Conservation (phyloP, 2,113 vertebrate species). For the Tamias sibiricus region DNA sequence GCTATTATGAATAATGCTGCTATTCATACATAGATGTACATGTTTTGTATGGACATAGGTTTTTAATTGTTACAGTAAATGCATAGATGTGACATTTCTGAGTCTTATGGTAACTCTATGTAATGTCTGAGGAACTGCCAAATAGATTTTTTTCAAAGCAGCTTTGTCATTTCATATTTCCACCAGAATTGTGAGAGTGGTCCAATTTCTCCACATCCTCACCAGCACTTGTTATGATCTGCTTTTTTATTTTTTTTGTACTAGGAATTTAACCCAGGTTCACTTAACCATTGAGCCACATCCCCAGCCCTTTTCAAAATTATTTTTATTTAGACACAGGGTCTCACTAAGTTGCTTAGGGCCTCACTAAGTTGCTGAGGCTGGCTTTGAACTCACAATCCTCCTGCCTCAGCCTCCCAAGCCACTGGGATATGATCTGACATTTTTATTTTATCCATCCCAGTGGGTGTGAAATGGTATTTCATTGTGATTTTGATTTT, state of each 20-base stretch:
- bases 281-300: too few relatives aligned
- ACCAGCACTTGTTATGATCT: not conserved
- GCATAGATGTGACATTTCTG: too few relatives aligned
- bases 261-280: too few relatives aligned
- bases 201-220: not conserved
- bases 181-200: not conserved
- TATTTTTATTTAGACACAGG: too few relatives aligned
- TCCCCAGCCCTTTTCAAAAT: too few relatives aligned
- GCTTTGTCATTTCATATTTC: not conserved
- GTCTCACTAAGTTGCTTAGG: too few relatives aligned
- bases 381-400: too few relatives aligned
- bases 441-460: not conserved
- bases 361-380: too few relatives aligned
- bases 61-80: too few relatives aligned
- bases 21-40: not conserved
- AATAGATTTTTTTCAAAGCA: not conserved
- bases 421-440: not conserved
- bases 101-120: not conserved
- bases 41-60: not conserved
- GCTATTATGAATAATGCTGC: slow-evolving; percentile 12
- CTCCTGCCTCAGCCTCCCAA: too few relatives aligned
- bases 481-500: not conserved
- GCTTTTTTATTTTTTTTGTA: not conserved
- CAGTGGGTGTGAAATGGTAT: not conserved
- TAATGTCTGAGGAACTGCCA: not conserved